phyloP scores from a whole-genome alignment of 2,113 vertebrate species.

The Triplophysa siluroides region DNA sequence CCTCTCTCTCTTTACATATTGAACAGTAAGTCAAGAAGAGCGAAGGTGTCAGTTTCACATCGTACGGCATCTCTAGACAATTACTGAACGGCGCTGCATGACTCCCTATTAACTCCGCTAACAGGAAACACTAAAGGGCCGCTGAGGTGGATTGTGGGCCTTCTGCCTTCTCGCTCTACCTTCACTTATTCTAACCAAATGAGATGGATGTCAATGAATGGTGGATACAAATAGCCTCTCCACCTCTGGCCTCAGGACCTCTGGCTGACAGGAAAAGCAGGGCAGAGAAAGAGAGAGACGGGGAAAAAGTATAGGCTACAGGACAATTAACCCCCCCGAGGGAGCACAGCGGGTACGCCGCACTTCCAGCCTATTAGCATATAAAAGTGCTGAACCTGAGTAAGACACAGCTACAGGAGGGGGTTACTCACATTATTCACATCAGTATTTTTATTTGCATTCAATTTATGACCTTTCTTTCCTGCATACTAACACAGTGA shows the following conservation, averaged over 20 bases:
- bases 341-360: conserved; percentile 63
- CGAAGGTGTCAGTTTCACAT: conserved; percentile 16
- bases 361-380: conserved; percentile 50
- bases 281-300: conserved; percentile 51
- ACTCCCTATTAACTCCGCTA: conserved; percentile 46
- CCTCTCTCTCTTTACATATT: conserved; percentile 27
- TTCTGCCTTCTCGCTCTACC: background rate
- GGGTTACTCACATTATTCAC: background rate
- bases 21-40: conserved; percentile 37
- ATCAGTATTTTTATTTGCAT: no score
- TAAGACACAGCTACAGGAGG: background rate
- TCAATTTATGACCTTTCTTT: background rate
- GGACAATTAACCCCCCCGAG: conserved; percentile 66
- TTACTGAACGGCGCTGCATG: conserved; percentile 35
- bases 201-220: conserved; percentile 42
- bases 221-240: conserved; percentile 62
- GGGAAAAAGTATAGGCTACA: conserved; percentile 47
- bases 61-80: background rate
- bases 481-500: no score
- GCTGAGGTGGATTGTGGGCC: conserved; percentile 22
- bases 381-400: conserved; percentile 30
- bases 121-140: conserved; percentile 33
- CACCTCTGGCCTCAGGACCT: conserved; percentile 58
- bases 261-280: conserved; percentile 58
- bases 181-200: conserved; percentile 19